Evolutionary conservation across 2,888 invertebrate genomes (phyloP), one percentile per base, ranked within the genome.

Genomic region (Ennomos fuscantarius): DNA sequence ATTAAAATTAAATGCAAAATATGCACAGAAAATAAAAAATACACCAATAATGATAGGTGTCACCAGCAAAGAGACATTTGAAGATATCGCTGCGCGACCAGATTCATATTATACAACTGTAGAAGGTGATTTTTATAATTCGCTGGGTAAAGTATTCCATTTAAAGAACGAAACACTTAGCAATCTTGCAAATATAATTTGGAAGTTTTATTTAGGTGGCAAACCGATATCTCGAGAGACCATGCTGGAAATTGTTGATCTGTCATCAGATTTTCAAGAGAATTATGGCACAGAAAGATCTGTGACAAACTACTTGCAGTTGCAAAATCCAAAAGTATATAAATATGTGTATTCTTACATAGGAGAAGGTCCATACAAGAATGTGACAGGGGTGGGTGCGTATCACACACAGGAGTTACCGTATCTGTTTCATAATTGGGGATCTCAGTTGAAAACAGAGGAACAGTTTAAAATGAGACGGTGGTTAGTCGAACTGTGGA

Each of bases 291-390:
- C 56, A 1, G 80, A 82, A 24, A 68, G 69, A 44, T 74, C 78
- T 5, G 73, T 84, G 0, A 55, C 66, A 2, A 75, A 68, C n/a
- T 78, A 69, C 13, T 44, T 82, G 0, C 68, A 72, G 8, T 73
- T 72, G 41, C 74, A 62, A 1, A 73, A 72, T 12, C 60, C 63
- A 0, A 64, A 44, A 5, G 74, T 74, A 0, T 80, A 67, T 35
- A 80, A 81, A 45, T 81, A 80, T 56, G 56, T 80, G 12, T 81
- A 78, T 52, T 79, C 81, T 0, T 80, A 79, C 32, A 59, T 65
- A 43, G 79, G 78, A 9, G 75, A 73, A 0, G 78, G 78, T 59
- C 12, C 48, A 0, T 78, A 69, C 13, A 65, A 64, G 43, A 70
- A 79, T 32, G 9, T 74, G 12, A 62, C 72, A 0, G 80, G 79